Base-by-base conservation (phyloP, 2,888 invertebrate genomes). In the Drosophila longiperda region DNA sequence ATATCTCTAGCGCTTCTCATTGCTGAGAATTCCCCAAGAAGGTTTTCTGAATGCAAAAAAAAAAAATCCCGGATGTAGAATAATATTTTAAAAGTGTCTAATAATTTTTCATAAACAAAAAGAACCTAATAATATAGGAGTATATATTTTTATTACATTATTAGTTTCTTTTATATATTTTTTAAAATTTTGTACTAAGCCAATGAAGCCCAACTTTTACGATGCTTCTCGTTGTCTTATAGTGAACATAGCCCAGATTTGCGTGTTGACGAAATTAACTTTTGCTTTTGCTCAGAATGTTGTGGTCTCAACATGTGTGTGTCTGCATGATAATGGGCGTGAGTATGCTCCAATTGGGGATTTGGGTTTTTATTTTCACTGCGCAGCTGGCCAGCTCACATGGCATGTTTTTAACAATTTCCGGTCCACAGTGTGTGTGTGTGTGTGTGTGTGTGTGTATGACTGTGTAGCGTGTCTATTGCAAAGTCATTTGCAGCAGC, bases 391-490 rank as follows among this genome's bases (percentile, higher is more conserved):
- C 33, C 26, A 8, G 68, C 62, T 62, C 71, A 17, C 71, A 71
- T 57, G 62, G 60, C 69, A 69, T 69, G 70, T 57, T 55, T 66
- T 67, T 67, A 67, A 67, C 66, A 67, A 67, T 68, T 67, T 67
- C 67, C 67, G 67, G 67, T 68, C 20, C 17, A 23, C 45, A 26
- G n/a, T 8, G 49, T 48, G 67, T 71, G 78, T 78, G 40, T 50
- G 50, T 20, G 48, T 36, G 64, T 64, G 64, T 64, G 74, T 82
- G 33, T 60, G 57, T 54, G 42, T 36, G 66, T 58, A 65, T 40
- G 50, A 33, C 62, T 76, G 82, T 80, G 64, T 74, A 59, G 87
- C 82, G 75, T 83, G 83, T 87, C 59, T 74, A 62, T 65, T 66
- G 70, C 57, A 66, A 29, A 79, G 71, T 74, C 75, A 78, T 71